Conservation (phyloP, 1,140 invertebrate species). For the Monochamus saltuarius region DNA sequence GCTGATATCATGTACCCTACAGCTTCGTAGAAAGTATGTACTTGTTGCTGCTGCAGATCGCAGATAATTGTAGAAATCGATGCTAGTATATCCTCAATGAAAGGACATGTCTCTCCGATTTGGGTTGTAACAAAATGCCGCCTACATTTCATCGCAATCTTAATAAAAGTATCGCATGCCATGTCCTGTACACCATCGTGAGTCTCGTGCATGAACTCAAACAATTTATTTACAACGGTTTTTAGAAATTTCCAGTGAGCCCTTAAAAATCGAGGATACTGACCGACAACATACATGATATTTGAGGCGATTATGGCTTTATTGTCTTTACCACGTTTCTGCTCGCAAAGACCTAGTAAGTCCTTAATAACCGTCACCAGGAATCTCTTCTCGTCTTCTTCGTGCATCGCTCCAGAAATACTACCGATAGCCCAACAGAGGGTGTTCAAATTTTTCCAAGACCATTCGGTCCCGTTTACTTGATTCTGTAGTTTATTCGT, state of each 20-base stretch:
- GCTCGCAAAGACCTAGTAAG: conserved; percentile 95
- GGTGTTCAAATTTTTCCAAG: conserved; percentile 99
- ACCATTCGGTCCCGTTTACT: conserved; percentile 99
- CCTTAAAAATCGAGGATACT: conserved; percentile 97
- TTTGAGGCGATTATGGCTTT: conserved; percentile 99
- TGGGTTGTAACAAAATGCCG: conserved; percentile 97
- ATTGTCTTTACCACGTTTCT: conserved; percentile 99
- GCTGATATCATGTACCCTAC: conserved; percentile 99
- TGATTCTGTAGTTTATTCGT: conserved; percentile 98
- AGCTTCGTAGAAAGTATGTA: conserved; percentile 99
- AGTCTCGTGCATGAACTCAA: conserved; percentile 99
- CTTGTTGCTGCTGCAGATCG: conserved; percentile 90
- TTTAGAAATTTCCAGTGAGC: conserved; percentile 99
- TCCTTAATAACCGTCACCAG: conserved; percentile 99
- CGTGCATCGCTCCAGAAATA: conserved; percentile 98
- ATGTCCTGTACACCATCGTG: conserved; percentile 99
- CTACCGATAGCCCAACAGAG: conserved; percentile 99
- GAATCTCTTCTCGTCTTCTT: conserved; percentile 99
- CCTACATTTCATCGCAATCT: conserved; percentile 98
- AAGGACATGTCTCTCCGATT: conserved; percentile 94
- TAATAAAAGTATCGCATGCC: conserved; percentile 99
- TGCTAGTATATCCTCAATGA: conserved; percentile 97
- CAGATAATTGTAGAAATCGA: conserved; percentile 98
- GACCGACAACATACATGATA: conserved; percentile 99
- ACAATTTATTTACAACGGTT: conserved; percentile 99